Percentiles rank a stretch among this genome's conserved stretches.
phyloP scores from a whole-genome alignment of 2,888 invertebrate species.

The Dexiosoma caninum region DNA sequence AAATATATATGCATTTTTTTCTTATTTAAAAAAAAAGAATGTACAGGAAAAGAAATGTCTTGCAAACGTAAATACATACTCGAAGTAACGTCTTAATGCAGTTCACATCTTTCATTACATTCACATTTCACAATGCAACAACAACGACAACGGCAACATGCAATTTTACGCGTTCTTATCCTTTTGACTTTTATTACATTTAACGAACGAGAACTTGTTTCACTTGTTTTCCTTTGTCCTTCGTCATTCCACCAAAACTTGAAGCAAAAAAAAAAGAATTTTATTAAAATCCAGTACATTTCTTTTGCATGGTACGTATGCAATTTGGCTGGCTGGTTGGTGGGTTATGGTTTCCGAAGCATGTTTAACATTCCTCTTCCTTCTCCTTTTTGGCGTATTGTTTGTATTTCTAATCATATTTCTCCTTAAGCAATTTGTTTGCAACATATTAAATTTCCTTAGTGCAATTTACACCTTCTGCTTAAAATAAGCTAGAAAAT shows the following conservation, averaged over 20 bases:
- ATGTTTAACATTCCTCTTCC: not conserved
- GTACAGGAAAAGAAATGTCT: not conserved
- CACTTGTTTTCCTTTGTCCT: not conserved
- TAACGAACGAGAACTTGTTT: slow-evolving; percentile 32
- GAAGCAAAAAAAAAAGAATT: not conserved
- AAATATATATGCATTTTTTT: not conserved
- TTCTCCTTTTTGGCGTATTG: not conserved
- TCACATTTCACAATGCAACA: slow-evolving; percentile 33
- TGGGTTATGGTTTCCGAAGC: slow-evolving; percentile 29
- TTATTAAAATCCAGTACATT: slow-evolving; percentile 7
- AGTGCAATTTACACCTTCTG: slow-evolving; percentile 59
- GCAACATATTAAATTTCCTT: slow-evolving; percentile 59
- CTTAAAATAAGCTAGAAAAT: slow-evolving; percentile 32
- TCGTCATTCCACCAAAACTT: not conserved
- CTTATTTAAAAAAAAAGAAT: not conserved
- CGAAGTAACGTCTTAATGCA: slow-evolving; percentile 38
- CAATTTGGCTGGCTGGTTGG: slow-evolving; percentile 7
- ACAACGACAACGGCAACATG: not conserved
- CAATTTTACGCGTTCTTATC: slow-evolving; percentile 47
- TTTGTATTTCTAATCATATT: slow-evolving; percentile 26
- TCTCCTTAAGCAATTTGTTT: slow-evolving; percentile 38
- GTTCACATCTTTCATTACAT: slow-evolving; percentile 33
- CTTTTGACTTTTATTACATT: slow-evolving; percentile 53
- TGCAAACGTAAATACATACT: slow-evolving; percentile 11
- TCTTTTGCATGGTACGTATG: not conserved